Percentiles rank a stretch among this genome's conserved stretches.
Evolutionary conservation across 2,797 vertebrate species (phyloP).

Genomic region (Notolepis coatsorum): DNA sequence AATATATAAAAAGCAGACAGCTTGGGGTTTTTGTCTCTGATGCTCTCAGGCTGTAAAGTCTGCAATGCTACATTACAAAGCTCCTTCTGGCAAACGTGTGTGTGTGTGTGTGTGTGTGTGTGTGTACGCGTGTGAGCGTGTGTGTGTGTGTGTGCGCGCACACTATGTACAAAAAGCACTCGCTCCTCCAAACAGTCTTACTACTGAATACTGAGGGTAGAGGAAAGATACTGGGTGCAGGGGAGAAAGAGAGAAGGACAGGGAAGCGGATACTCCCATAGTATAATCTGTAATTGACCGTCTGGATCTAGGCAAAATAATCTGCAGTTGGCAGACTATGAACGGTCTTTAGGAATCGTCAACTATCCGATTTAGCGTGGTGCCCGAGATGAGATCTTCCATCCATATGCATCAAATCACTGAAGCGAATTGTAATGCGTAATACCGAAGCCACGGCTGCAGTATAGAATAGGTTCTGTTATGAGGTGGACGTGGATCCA

Average conservation of each 20-base stretch:
- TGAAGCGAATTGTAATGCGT: conserved; percentile 19
- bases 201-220: conserved; percentile 43
- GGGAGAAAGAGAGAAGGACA: neutral
- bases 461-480: conserved; percentile 17
- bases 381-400: conserved; percentile 30
- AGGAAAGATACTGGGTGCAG: neutral
- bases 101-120: no score
- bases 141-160: no score
- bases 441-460: no score
- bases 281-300: conserved; percentile 17
- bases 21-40: conserved; percentile 35
- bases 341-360: conserved; percentile 59
- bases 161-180: conserved; percentile 65
- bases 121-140: no score
- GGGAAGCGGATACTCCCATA: neutral
- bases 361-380: conserved; percentile 45
- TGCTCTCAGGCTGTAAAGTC: conserved; percentile 57
- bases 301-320: conserved; percentile 38
- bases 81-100: conserved; percentile 63
- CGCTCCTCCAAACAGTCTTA: conserved; percentile 58
- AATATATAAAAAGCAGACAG: conserved; percentile 57
- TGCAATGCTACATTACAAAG: conserved; percentile 64
- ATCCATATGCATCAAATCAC: conserved; percentile 36
- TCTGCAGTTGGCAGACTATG: conserved; percentile 35
- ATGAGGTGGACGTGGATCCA: conserved; percentile 49